Percentiles rank a stretch among this genome's conserved stretches.
phyloP scores from a whole-genome alignment of 2,888 invertebrate species.

The Meghimatium bilineatum region DNA sequence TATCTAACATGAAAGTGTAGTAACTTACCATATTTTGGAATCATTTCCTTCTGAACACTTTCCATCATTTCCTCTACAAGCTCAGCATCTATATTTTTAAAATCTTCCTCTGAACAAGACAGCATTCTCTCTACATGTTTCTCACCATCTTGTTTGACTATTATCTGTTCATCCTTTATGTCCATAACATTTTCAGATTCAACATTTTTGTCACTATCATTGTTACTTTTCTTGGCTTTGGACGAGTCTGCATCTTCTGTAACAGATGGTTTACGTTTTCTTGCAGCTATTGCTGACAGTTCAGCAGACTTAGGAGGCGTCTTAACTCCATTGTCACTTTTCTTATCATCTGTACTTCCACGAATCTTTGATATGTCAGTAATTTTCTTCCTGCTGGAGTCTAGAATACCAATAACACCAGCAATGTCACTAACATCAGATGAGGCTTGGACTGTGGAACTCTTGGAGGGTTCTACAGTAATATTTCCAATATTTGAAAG shows the following conservation, averaged over 20 bases:
- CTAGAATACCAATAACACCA: slow-evolving; percentile 1
- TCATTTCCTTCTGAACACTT: background rate
- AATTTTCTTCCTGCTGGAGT: background rate
- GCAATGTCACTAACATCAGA: slow-evolving; percentile 22
- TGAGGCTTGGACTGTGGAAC: background rate
- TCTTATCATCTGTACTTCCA: background rate
- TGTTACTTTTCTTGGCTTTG: slow-evolving; percentile 7
- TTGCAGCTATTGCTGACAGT: background rate
- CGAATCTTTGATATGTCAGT: background rate
- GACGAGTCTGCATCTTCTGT: background rate
- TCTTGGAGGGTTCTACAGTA: background rate
- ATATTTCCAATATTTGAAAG: background rate
- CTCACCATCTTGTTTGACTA: background rate
- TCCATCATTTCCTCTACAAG: slow-evolving; percentile 43
- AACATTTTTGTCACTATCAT: slow-evolving; percentile 1
- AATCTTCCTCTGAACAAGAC: slow-evolving; percentile 20
- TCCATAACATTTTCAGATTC: slow-evolving; percentile 15
- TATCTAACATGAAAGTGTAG: background rate
- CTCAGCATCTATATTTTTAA: slow-evolving; percentile 16
- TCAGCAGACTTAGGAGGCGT: background rate
- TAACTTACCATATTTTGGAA: slow-evolving; percentile 31
- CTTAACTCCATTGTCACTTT: background rate
- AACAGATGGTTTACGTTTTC: slow-evolving; percentile 5
- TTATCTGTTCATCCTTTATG: slow-evolving; percentile 8
- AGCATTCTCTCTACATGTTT: background rate